Evolutionary conservation across 2,888 invertebrate species (phyloP).

Genomic region (Drosophila prolongata): DNA sequence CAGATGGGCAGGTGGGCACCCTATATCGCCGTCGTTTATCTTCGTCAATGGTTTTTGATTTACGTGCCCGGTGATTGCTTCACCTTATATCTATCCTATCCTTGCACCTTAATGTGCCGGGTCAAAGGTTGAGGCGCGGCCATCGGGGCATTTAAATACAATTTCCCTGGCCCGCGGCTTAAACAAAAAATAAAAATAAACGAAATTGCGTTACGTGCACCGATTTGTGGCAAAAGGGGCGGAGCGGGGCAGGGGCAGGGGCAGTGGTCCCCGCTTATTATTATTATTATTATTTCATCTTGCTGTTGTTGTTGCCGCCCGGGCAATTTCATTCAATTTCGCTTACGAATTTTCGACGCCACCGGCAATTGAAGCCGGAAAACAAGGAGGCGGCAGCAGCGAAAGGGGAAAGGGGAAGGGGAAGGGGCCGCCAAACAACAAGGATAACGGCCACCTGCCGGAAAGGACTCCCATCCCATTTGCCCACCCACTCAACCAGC

Average conservation of each 20-base stretch:
- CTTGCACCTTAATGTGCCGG: slow-evolving; percentile 47
- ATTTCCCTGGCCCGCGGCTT: slow-evolving; percentile 39
- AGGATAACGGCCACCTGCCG: slow-evolving; percentile 17
- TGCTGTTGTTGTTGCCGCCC: slow-evolving; percentile 29
- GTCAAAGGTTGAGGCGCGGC: slow-evolving; percentile 48
- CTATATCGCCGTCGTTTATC: slow-evolving; percentile 54
- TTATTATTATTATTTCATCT: slow-evolving; percentile 66
- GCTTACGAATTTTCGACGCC: slow-evolving; percentile 60
- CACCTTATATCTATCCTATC: slow-evolving; percentile 9
- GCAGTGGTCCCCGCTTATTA: slow-evolving; percentile 39
- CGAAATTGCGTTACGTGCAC: slow-evolving; percentile 55
- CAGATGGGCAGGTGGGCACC: not conserved
- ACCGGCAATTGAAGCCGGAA: slow-evolving; percentile 50
- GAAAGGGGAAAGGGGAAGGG: not conserved
- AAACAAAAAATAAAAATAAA: slow-evolving; percentile 31
- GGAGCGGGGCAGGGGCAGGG: not conserved
- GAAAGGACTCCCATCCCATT: not conserved
- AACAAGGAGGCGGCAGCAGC: not conserved
- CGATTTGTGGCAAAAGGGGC: not conserved
- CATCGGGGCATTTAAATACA: slow-evolving; percentile 56
- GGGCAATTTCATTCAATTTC: slow-evolving; percentile 69
- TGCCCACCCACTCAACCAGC: not conserved
- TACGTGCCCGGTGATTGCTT: slow-evolving; percentile 65
- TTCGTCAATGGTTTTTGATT: slow-evolving; percentile 67
- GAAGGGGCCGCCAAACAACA: not conserved